Evolutionary conservation across 2,113 vertebrate genomes (phyloP).

Genomic region (Leucoraja erinaceus): DNA sequence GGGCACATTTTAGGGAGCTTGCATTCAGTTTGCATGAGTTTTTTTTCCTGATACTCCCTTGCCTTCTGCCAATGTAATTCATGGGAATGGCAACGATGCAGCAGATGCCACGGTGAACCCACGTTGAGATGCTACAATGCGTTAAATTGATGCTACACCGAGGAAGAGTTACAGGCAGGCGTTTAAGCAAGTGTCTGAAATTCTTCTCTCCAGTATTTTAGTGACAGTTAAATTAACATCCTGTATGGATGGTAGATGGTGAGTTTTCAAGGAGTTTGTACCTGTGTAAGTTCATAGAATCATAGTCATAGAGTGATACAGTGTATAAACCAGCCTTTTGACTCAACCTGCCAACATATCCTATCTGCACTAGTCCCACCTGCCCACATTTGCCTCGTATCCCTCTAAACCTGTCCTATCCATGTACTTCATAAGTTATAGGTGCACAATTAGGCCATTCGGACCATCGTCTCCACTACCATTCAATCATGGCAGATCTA

Average conservation of each 20-base stretch:
- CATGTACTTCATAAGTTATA: no score
- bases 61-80: neutral
- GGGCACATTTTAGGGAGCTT: neutral
- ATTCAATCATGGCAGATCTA: no score
- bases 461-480: no score
- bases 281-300: no score
- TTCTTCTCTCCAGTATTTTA: neutral
- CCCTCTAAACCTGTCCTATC: no score
- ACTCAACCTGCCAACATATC: no score
- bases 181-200: neutral
- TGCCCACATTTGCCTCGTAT: no score
- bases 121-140: neutral
- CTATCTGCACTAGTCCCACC: no score
- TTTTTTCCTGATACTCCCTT: neutral
- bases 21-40: neutral
- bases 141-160: neutral
- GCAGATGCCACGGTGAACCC: neutral
- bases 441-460: no score
- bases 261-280: neutral
- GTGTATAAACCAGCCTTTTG: no score
- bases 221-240: neutral
- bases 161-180: neutral
- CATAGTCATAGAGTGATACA: no score
- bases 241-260: neutral
- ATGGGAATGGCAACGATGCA: neutral